Base-by-base conservation (phyloP, 2,888 invertebrate species). In the Cremastobaeus sp. region DNA sequence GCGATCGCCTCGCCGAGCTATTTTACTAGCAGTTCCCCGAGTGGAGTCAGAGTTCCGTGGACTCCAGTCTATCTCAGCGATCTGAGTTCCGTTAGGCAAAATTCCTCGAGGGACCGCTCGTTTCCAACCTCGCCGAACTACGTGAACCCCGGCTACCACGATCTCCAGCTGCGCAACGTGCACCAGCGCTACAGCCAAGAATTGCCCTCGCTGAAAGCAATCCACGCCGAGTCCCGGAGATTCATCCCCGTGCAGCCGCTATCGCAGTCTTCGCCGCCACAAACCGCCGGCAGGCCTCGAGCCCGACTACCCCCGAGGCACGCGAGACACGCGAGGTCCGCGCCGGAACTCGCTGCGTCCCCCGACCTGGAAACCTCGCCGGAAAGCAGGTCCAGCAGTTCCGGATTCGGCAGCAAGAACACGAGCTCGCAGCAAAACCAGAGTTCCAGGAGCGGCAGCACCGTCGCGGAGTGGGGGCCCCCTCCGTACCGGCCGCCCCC, bases 341-440 rank as follows among this genome's bases (percentile, higher is more conserved):
- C 92, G 5, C 91, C 93, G 0, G 93, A 93, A 80, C 86, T 92
- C 72, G 89, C 92, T 45, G 92, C 93, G 28, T 89, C 91, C 69
- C 91, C 90, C 28, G 89, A 91, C 69, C 83, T 90, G 0, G 90
- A 90, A 78, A 93, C 95, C 5, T 96, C 95, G 2, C 96, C 96
- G 0, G 96, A 96, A 86, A 95, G 95, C 83, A 91, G 95, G 50
- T 95, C 95, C 12, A 95, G 95, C 83, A 95, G 95, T 30, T 95
- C 95, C 85, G 96, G 96, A 9, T 96, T 96, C 86, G 96, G 96
- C 71, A 96, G 96, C 84, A 95, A 96, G 86, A 96, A 96, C 88
- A 95, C 95, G 28, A 94, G 94, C 18, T 94, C 94, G 12, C 94
- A 94, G 83, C 94, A 94, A 84, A 94, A 94, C 85, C 93, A 94